phyloP scores from a whole-genome alignment of 1,140 invertebrate genomes.

The Cheumatopsyche charites region DNA sequence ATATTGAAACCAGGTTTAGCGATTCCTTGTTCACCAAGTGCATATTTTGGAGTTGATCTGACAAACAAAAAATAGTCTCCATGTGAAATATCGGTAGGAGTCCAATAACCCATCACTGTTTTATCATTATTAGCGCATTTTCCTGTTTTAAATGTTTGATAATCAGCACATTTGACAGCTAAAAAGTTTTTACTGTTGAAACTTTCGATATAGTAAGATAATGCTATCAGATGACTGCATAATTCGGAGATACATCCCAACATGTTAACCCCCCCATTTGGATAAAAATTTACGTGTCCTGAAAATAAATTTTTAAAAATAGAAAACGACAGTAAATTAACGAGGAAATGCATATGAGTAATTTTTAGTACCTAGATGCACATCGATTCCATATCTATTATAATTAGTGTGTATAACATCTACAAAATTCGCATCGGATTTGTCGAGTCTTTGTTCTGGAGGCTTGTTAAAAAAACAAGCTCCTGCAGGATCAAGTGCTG shows the following conservation, averaged over 20 bases:
- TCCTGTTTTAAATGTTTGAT: not conserved
- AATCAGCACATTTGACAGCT: not conserved
- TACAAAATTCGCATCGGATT: conserved; percentile 62
- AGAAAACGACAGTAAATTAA: too few species aligned
- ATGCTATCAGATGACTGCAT: not conserved
- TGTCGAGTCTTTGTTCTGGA: conserved; percentile 59
- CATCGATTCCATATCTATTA: conserved; percentile 63
- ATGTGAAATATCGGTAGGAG: conserved; percentile 44
- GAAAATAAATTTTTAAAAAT: not conserved
- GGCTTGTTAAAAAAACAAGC: conserved; percentile 64
- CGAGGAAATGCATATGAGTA: too few species aligned
- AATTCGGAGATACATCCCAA: not conserved
- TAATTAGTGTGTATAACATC: conserved; percentile 65
- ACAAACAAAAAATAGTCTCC: conserved; percentile 6
- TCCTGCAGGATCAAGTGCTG: conserved; percentile 67
- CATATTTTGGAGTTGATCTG: too few species aligned
- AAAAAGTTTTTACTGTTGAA: conserved; percentile 1
- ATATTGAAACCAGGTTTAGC: too few species aligned
- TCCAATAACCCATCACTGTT: not conserved
- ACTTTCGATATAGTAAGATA: conserved; percentile 15
- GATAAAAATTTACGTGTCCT: conserved; percentile 1
- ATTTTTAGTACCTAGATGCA: too few species aligned
- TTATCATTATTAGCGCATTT: not conserved
- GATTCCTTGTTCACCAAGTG: too few species aligned
- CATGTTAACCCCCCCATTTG: not conserved